Base-by-base conservation (phyloP, 2,888 invertebrate genomes). In the Perithous albicinctus region DNA sequence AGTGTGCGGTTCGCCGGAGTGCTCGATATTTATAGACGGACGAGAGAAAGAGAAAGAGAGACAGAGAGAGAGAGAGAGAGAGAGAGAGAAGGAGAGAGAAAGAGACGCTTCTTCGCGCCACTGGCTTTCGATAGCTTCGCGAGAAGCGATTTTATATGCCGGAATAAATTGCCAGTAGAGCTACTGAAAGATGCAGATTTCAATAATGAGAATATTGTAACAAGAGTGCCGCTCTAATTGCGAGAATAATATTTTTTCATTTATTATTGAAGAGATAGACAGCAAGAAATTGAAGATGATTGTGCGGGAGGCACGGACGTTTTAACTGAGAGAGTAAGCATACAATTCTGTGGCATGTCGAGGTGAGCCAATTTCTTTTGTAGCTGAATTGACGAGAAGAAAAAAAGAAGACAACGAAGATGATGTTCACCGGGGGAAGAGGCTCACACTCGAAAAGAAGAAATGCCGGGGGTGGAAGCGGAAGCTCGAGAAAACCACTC, bases 391-490 rank as follows among this genome's bases (percentile, higher is more conserved):
- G n/a, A n/a, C n/a, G n/a, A n/a, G n/a, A n/a, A n/a, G n/a, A n/a
- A n/a, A n/a, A 1, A 18, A 15, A 18, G 15, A 12, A 29, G 3
- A 32, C 46, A 61, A n/a, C 66, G 32, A 72, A 94, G 88, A 96
- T 96, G 95, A 96, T 96, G 95, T 96, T 96, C 93, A 95, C 95
- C 87, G 95, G 95, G 87, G 94, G 95, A 56, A 74, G 84, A n/a
- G 89, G 82, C 12, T 95, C 95, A 82, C 94, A 94, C 91, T 94
- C 95, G 86, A 95, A 94, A 90, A 94, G 94, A 87, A 91, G 93
- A 84, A 94, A 93, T 85, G 92, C 91, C 61, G 91, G 92, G 15
- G 90, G 91, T 82, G 91, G 92, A 5, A 43, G 77, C n/a, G 83
- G 84, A 23, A 81, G 83, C 59, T 82, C 86, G n/a, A 87, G 88